Evolutionary conservation across 2,113 vertebrate genomes (phyloP), one percentile per base, ranked within the genome.

Genomic region (Malaclemys terrapin): DNA sequence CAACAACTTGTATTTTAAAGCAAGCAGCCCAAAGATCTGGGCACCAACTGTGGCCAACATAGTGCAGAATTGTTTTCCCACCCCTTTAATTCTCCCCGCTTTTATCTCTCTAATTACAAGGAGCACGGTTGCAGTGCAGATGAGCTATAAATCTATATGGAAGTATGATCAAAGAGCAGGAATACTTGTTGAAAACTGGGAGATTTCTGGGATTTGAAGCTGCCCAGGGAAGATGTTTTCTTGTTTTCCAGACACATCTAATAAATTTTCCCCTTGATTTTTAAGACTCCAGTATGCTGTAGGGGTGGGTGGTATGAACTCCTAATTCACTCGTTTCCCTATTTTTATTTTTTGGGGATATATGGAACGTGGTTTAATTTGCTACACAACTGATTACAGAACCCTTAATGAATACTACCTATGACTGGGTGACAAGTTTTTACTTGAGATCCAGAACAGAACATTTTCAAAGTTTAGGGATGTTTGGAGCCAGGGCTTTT

Each of bases 291-390:
- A 78, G 1, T 86, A 82, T 93, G 90, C 96, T 97, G 88, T 82
- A 97, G 85, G 84, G 29, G 69, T 72, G 35, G 13, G 79, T 95
- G 91, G 90, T 91, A 80, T 75, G 95, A 84, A 96, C 87, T 95
- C 95, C 94, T 95, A 13, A 84, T 97, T 98, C 85, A 95, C 56
- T 84, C 96, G 86, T 24, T 95, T 98, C 95, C 87, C 96, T 90
- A 96, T 75, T 94, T 93, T 93, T 95, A 97, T 97, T 95, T 96
- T 94, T 96, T 92, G 97, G 91, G 84, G 50, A 92, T 97, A 97
- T 97, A 95, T 94, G 97, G 85, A 84, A 84, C 96, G 90, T 89
- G 59, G 47, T 10, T 97, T 97, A 97, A 93, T 97, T 98, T 93
- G 95, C 91, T 96, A 94, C 72, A 88, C 50, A 96, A 94, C 96